Conservation (phyloP, 2,888 invertebrate genomes). For the Aproaerema taeniolella region DNA sequence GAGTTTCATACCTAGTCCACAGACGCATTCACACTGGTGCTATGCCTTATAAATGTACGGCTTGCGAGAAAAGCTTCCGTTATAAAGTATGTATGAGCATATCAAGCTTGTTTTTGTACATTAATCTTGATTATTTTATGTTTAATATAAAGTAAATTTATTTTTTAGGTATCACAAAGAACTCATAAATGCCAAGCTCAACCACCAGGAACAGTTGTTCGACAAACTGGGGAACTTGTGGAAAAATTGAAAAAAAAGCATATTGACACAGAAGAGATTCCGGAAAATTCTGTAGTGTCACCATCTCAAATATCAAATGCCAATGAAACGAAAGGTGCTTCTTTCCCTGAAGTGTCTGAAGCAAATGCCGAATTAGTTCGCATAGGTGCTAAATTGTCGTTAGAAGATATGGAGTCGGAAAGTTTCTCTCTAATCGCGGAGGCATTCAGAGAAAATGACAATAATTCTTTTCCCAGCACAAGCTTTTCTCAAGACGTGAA, state of each 20-base stretch:
- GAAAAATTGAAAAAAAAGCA: constrained; percentile 69
- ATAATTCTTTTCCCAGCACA: constrained; percentile 17
- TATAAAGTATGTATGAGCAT: too few species aligned
- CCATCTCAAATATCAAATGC: not conserved
- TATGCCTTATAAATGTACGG: constrained; percentile 90
- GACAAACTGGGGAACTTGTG: constrained; percentile 65
- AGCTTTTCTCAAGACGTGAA: constrained; percentile 14
- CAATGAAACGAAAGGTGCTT: not conserved
- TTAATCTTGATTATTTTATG: too few species aligned
- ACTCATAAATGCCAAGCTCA: constrained; percentile 87
- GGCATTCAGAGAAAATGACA: constrained; percentile 31
- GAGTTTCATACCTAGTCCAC: constrained; percentile 91
- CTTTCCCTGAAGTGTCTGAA: constrained; percentile 37
- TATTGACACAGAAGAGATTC: constrained; percentile 24
- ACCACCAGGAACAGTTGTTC: constrained; percentile 76
- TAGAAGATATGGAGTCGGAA: constrained; percentile 69
- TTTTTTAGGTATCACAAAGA: constrained; percentile 84
- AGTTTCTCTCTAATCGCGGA: constrained; percentile 56
- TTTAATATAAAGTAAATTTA: not conserved
- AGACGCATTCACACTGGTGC: constrained; percentile 89
- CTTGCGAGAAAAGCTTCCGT: constrained; percentile 88
- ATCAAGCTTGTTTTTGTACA: too few species aligned
- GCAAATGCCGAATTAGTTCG: constrained; percentile 62
- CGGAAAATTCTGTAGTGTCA: not conserved
- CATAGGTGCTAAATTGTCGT: constrained; percentile 61